Evolutionary conservation across 1,140 invertebrate species (phyloP).

Genomic region (Euwallacea similis): DNA sequence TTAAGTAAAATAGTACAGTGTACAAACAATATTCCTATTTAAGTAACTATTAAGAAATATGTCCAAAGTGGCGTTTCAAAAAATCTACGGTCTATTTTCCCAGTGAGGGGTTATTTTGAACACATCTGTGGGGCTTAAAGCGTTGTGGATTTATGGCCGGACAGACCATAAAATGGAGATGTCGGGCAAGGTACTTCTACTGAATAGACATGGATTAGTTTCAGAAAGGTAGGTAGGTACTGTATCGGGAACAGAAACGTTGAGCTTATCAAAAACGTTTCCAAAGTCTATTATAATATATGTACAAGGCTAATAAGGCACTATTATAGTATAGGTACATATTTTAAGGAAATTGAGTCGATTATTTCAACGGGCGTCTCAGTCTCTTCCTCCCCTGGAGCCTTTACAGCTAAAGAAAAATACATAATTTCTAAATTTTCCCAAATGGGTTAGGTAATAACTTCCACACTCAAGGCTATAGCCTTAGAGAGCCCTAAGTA

Average conservation of each 20-base stretch:
- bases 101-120: not conserved
- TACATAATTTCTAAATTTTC: not conserved
- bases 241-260: too few relatives aligned
- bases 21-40: slow-evolving; percentile 9
- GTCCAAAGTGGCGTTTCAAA: not conserved
- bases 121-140: slow-evolving; percentile 17
- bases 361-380: slow-evolving; percentile 5
- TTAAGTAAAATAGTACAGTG: not conserved
- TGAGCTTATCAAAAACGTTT: too few relatives aligned
- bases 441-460: not conserved
- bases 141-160: not conserved
- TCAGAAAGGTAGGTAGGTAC: too few relatives aligned
- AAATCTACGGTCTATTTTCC: slow-evolving; percentile 1
- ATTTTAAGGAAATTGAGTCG: too few relatives aligned
- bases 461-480: not conserved
- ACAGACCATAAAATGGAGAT: not conserved
- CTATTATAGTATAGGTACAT: not conserved
- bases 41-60: slow-evolving; percentile 9
- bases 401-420: not conserved
- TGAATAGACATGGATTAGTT: too few relatives aligned
- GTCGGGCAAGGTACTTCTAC: too few relatives aligned
- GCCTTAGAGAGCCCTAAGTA: not conserved
- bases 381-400: slow-evolving; percentile 9
- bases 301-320: slow-evolving; percentile 5
- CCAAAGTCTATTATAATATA: not conserved